A percentile compares a stretch with the other conserved stretches of the same genome.
Evolutionary conservation across 2,888 invertebrate genomes (phyloP).

Genomic region (Tachina lurida): DNA sequence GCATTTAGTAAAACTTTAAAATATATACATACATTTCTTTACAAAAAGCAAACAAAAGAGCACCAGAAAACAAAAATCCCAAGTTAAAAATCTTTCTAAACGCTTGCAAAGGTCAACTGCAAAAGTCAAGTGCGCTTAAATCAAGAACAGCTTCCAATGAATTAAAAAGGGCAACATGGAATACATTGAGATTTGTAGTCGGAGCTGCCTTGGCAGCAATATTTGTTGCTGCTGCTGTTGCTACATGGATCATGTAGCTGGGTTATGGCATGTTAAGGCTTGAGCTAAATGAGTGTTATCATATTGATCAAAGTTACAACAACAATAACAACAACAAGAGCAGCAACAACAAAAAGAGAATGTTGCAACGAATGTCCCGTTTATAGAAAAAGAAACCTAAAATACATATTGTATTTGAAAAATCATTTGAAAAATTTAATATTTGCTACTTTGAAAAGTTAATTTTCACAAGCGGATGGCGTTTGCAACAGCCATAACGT

Average conservation of each 20-base stretch:
- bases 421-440: not conserved
- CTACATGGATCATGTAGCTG: conserved; percentile 39
- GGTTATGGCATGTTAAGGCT: conserved; percentile 57
- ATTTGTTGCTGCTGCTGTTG: conserved; percentile 15
- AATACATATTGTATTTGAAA: not conserved
- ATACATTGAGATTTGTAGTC: conserved; percentile 16
- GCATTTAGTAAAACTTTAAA: conserved; percentile 48
- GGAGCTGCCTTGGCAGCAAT: conserved; percentile 1
- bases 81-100: conserved; percentile 66
- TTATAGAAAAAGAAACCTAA: not conserved
- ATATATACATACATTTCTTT: not conserved
- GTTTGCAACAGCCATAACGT: not conserved
- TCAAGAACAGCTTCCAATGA: conserved; percentile 71
- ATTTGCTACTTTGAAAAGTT: too few species aligned
- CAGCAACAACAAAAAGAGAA: conserved; percentile 26
- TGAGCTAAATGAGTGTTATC: conserved; percentile 68
- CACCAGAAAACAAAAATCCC: conserved; percentile 6
- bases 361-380: conserved; percentile 40
- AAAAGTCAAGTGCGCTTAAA: conserved; percentile 72
- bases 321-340: not conserved
- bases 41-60: conserved; percentile 6
- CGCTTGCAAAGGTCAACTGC: conserved; percentile 61
- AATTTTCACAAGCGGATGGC: not conserved
- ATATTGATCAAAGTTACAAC: conserved; percentile 56
- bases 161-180: conserved; percentile 64